phyloP scores from a whole-genome alignment of 1,140 invertebrate genomes.

The Sminthurides bifidus region DNA sequence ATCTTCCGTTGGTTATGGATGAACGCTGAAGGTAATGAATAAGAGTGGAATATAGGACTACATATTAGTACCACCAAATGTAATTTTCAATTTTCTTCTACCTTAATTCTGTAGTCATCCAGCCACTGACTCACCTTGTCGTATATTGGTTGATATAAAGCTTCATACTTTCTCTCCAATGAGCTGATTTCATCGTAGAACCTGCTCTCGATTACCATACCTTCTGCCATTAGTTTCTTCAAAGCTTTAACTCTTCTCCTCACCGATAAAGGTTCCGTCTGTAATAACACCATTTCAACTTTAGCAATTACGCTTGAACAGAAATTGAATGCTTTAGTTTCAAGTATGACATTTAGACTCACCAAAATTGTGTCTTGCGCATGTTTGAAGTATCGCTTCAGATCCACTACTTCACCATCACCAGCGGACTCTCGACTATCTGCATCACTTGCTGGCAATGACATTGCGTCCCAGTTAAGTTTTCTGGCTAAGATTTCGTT shows the following conservation, averaged over 20 bases:
- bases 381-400: not conserved
- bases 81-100: not conserved
- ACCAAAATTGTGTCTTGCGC: not conserved
- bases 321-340: not conserved
- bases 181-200: constrained; percentile 91
- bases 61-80: not conserved
- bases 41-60: not conserved
- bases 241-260: constrained; percentile 76
- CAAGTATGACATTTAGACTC: no score
- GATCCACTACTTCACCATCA: not conserved
- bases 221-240: constrained; percentile 78
- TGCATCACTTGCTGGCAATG: no score
- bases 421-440: no score
- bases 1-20: constrained; percentile 59
- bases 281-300: not conserved
- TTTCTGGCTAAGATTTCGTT: no score
- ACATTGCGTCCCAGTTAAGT: no score
- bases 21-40: constrained; percentile 42
- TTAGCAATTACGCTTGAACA: not conserved
- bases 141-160: constrained; percentile 48
- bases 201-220: constrained; percentile 75
- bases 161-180: constrained; percentile 80
- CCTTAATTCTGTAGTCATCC: not conserved
- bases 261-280: constrained; percentile 39
- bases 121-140: not conserved